Conservation (phyloP, 2,888 invertebrate genomes). For the Diaprepes abbreviatus region DNA sequence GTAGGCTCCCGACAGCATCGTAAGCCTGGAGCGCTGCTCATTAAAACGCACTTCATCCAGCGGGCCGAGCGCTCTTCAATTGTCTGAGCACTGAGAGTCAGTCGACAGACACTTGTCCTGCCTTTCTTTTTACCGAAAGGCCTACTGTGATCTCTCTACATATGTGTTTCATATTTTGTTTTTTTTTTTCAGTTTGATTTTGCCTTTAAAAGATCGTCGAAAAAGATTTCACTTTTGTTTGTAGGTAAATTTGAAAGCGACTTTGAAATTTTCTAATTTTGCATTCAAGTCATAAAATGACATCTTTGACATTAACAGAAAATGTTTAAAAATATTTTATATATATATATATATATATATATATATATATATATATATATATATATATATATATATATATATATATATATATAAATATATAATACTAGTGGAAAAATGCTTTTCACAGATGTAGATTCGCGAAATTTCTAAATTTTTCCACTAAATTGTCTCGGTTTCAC, state of each 20-base stretch:
- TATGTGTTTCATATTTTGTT: constrained; percentile 12
- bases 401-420: too few relatives aligned
- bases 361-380: too few relatives aligned
- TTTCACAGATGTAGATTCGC: too few relatives aligned
- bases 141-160: constrained; percentile 16
- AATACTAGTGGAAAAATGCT: too few relatives aligned
- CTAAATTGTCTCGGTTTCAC: background rate
- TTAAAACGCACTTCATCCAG: constrained; percentile 63
- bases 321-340: too few relatives aligned
- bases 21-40: constrained; percentile 62
- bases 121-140: constrained; percentile 47
- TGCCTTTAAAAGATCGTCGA: background rate
- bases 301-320: too few relatives aligned
- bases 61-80: constrained; percentile 62
- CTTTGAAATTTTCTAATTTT: too few relatives aligned
- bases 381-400: too few relatives aligned
- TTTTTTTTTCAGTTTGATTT: background rate
- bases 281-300: too few relatives aligned
- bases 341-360: too few relatives aligned
- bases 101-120: constrained; percentile 54
- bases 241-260: too few relatives aligned
- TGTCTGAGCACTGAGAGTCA: constrained; percentile 60
- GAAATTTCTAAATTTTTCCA: background rate
- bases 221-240: too few relatives aligned
- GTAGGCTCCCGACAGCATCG: constrained; percentile 22